These are phyloP conservation scores for Drosophila nikananu DNA, from an alignment of 1,140 invertebrate genomes.

Conservation along the genomic window DNA sequence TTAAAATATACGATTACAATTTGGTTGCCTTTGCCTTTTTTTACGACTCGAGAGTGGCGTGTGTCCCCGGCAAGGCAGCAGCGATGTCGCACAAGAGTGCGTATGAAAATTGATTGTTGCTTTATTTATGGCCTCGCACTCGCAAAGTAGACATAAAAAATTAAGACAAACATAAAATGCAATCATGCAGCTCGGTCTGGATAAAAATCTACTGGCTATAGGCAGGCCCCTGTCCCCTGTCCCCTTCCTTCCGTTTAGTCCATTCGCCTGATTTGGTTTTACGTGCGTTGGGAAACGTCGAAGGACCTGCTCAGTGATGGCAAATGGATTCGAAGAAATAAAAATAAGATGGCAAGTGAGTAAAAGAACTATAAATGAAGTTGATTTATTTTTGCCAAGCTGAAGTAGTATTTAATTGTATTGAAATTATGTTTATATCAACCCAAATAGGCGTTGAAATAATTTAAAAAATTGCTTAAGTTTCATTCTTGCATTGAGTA, in stretches of 20 bases:
- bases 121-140: constrained; percentile 73
- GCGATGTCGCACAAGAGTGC: constrained; percentile 72
- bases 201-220: constrained; percentile 35
- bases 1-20: constrained; percentile 82
- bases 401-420: not conserved
- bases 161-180: constrained; percentile 82
- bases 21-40: constrained; percentile 50
- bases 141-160: constrained; percentile 80
- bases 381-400: no score
- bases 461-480: not conserved
- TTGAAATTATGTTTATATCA: not conserved
- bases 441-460: not conserved
- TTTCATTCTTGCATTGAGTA: not conserved
- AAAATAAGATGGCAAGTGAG: not conserved
- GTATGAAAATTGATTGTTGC: constrained; percentile 83
- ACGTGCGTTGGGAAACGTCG: constrained; percentile 64
- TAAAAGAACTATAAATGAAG: not conserved
- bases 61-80: constrained; percentile 13
- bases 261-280: constrained; percentile 82
- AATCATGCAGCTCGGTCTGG: constrained; percentile 71
- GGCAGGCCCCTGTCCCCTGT: not conserved
- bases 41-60: constrained; percentile 65
- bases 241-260: constrained; percentile 33
- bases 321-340: not conserved
- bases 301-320: constrained; percentile 10